Percentiles rank a stretch among this genome's conserved stretches.
These are phyloP conservation scores for Cephus pygmeus DNA, from an alignment of 2,888 invertebrate genomes.

Conservation along the genomic window DNA sequence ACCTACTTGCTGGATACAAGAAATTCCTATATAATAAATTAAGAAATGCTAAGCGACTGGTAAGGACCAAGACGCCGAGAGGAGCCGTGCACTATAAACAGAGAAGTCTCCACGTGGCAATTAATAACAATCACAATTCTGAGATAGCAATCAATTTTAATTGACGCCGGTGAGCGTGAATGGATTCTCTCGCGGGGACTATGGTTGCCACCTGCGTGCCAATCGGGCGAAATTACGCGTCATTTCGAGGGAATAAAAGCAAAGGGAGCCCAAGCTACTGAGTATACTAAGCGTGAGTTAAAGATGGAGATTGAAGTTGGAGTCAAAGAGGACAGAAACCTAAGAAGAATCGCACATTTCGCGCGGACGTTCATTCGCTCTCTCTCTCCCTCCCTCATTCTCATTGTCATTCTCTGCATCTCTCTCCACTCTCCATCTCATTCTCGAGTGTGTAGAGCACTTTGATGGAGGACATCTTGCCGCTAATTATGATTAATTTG, in stretches of 20 bases:
- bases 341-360: not conserved
- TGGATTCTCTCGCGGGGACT: conserved; percentile 30
- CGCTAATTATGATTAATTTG: conserved; percentile 61
- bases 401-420: not conserved
- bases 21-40: not conserved
- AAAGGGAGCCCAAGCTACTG: conserved; percentile 20
- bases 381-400: conserved; percentile 16
- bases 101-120: conserved; percentile 22
- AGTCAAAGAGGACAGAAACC: not conserved
- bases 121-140: conserved; percentile 44
- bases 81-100: not conserved
- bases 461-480: conserved; percentile 51
- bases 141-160: conserved; percentile 49
- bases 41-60: not conserved
- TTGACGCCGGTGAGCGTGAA: conserved; percentile 40
- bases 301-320: not conserved
- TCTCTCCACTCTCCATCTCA: not conserved
- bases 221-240: conserved; percentile 45
- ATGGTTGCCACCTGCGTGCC: conserved; percentile 35
- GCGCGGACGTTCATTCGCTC: conserved; percentile 44
- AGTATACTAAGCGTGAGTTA: conserved; percentile 2
- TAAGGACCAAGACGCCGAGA: not conserved
- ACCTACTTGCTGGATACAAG: not conserved
- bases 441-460: conserved; percentile 20
- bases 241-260: conserved; percentile 47